Evolutionary conservation across 1,140 invertebrate species (phyloP).

Genomic region (Melitaea cinxia): DNA sequence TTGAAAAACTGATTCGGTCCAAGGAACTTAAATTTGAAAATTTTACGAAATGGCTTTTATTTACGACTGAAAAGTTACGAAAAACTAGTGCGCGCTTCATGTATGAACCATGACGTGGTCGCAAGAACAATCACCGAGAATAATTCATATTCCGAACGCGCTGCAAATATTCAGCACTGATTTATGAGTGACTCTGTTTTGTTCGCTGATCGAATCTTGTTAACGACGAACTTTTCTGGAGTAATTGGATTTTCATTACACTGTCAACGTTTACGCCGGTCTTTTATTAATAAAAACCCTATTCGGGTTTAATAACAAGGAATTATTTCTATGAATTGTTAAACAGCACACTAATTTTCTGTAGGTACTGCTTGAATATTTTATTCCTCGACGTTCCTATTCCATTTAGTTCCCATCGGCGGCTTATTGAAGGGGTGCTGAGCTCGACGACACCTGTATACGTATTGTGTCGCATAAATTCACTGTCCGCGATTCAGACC

Average conservation of each 20-base stretch:
- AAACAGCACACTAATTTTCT: slow-evolving; percentile 3
- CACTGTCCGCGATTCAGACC: slow-evolving; percentile 60
- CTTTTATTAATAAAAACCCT: slow-evolving; percentile 1
- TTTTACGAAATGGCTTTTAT: slow-evolving; percentile 62
- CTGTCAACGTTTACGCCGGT: slow-evolving; percentile 35
- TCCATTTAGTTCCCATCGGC: slow-evolving; percentile 68
- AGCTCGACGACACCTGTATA: slow-evolving; percentile 74
- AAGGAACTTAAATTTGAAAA: slow-evolving; percentile 52
- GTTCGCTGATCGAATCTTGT: slow-evolving; percentile 48
- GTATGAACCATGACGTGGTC: slow-evolving; percentile 79
- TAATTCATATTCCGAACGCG: slow-evolving; percentile 82
- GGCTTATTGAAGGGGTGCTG: slow-evolving; percentile 68
- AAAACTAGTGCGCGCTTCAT: slow-evolving; percentile 79
- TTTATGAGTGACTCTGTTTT: slow-evolving; percentile 56
- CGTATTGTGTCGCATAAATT: slow-evolving; percentile 78
- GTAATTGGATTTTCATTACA: slow-evolving; percentile 80
- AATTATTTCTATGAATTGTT: background rate
- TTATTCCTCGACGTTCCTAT: slow-evolving; percentile 48
- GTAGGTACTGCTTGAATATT: slow-evolving; percentile 26
- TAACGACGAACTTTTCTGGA: slow-evolving; percentile 73
- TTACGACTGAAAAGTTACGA: slow-evolving; percentile 55
- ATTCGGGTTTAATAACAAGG: background rate
- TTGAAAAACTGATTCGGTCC: slow-evolving; percentile 46
- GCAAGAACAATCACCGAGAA: slow-evolving; percentile 78
- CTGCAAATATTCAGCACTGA: slow-evolving; percentile 74